Evolutionary conservation across 30 jellyfish, hydroid and myxozoan species (phyloP).

Genomic region (Hydractinia echinata): DNA sequence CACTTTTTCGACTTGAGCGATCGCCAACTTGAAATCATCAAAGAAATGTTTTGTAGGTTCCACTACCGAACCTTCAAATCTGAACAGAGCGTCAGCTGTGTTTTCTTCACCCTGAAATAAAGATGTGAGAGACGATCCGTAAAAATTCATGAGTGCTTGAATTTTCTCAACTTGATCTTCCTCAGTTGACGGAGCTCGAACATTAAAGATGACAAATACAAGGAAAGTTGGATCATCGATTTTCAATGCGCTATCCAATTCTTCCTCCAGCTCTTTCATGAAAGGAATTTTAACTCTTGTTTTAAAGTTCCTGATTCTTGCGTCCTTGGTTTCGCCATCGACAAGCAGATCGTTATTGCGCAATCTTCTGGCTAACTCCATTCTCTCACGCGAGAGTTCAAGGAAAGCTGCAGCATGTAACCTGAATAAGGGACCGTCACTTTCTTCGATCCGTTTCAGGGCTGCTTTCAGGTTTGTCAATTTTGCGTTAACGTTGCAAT

Average conservation of each 20-base stretch:
- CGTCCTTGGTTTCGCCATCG: no score
- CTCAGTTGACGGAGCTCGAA: neutral
- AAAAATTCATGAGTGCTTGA: slow-evolving; percentile 1
- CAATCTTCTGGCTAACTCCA: slow-evolving; percentile 7
- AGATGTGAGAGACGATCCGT: neutral
- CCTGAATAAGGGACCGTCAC: no score
- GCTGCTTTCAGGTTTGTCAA: neutral
- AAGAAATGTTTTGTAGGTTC: neutral
- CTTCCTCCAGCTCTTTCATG: neutral
- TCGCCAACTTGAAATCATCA: no score
- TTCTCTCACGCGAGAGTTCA: slow-evolving; percentile 3
- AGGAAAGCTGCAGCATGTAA: slow-evolving; percentile 9
- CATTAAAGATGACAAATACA: neutral
- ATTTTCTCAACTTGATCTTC: neutral
- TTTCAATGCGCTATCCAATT: no score
- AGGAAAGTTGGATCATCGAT: neutral
- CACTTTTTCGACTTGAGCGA: neutral
- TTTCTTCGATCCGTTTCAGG: no score
- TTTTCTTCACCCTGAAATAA: neutral
- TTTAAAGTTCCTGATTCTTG: no score
- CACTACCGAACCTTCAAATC: neutral
- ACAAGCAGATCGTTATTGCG: slow-evolving; percentile 9
- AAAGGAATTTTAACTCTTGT: no score
- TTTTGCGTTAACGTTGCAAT: neutral
- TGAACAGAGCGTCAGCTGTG: neutral